Evolutionary conservation across 2,113 vertebrate species (phyloP), one percentile per base, ranked within the genome.

Genomic region (Panthera uncia): DNA sequence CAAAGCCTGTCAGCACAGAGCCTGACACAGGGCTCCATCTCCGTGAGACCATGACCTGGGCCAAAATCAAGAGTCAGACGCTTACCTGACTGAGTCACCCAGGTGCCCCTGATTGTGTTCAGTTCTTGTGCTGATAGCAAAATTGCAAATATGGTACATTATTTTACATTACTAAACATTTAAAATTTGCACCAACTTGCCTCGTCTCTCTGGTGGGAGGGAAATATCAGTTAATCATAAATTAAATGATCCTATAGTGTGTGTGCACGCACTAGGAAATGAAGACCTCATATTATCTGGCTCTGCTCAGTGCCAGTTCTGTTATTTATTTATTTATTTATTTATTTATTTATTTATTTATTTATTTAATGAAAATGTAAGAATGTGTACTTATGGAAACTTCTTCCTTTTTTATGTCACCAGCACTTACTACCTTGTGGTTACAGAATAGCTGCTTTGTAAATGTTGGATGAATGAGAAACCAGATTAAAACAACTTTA

Each of bases 381-480:
- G 87, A 68, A 38, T 61, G 25, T 91, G 36, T 91, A 36, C 80
- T 85, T 87, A 63, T 4, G 14, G 89, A 92, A 87, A 41, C 65
- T 41, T 95, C 41, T 85, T 71, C 65, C 38, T 81, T 68, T 74
- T 87, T 74, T 19, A 18, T 86, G 50, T 76, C 55, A 90, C 27
- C n/a, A 38, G 55, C 71, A 69, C n/a, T 80, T 81, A 61, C 38
- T 16, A 48, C 38, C 11, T 4, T 71, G 27, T 61, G 81, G 29
- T 33, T 69, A 92, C 14, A 86, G 71, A 38, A 33, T 50, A 80
- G 27, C 25, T 92, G 27, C 21, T 80, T 68, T 61, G 52, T 95
- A 95, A 86, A 92, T 95, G 27, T 69, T 86, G n/a, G 76, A 4
- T 95, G 69, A 85, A 69, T 79, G 23, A 78, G 29, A 84, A 68